Percentiles rank a stretch among this genome's conserved stretches.
phyloP scores from a whole-genome alignment of 2,113 vertebrate species.

The Arvicanthis niloticus region DNA sequence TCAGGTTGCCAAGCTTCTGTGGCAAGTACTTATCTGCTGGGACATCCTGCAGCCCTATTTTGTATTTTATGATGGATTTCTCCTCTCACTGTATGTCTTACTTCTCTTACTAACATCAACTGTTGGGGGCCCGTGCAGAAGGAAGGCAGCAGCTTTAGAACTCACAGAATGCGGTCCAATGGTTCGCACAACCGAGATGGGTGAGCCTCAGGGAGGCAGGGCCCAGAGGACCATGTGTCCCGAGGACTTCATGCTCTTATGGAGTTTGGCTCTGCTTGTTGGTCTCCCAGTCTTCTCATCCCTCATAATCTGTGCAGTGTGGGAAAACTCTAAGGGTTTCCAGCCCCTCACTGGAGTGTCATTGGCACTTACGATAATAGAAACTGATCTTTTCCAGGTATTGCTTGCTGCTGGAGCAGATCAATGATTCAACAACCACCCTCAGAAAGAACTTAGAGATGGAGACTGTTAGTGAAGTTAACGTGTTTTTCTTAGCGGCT shows the following conservation, averaged over 20 bases:
- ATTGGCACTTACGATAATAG: background rate
- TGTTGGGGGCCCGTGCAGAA: background rate
- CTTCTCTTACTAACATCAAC: background rate
- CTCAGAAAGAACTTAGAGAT: background rate
- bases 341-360: background rate
- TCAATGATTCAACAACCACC: background rate
- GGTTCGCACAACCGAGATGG: background rate
- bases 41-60: background rate
- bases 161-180: background rate
- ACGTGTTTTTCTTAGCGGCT: background rate
- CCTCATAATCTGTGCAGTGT: background rate
- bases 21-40: background rate
- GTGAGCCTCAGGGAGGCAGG: background rate
- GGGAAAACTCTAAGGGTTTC: background rate
- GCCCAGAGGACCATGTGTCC: background rate
- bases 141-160: background rate
- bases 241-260: background rate
- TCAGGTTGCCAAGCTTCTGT: background rate
- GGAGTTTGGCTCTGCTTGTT: background rate
- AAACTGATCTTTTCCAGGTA: background rate
- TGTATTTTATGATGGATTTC: background rate
- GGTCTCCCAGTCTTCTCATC: background rate
- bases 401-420: background rate
- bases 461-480: background rate
- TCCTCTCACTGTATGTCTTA: background rate